Base-by-base conservation (phyloP, 1,140 invertebrate genomes). In the Drosophila repleta region DNA sequence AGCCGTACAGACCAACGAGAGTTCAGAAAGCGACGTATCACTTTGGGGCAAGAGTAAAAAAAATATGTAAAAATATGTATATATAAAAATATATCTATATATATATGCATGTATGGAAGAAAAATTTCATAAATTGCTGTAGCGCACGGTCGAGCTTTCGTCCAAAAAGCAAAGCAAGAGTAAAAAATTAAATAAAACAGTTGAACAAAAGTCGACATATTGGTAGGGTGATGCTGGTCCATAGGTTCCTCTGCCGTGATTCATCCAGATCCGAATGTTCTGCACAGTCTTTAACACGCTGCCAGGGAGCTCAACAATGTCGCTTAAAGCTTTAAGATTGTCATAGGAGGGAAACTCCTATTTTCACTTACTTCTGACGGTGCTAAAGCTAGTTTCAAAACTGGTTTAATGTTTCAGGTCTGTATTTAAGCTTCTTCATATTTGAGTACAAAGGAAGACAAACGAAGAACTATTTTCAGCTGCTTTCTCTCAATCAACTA, bases 11-110 rank as follows among this genome's bases (percentile, higher is more conserved):
- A 49, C 24, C 35, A 37, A 39, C 29, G 43, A 76, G 77, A 74
- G 77, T 74, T 74, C 70, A 74, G 64, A 70, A 65, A 78, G 57
- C 64, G 62, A 76, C 70, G 79, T 76, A 87, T 83, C 83, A 88
- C 68, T 87, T 87, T 79, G 74, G 45, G 10, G 37, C 75, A 63
- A 65, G 48, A 80, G 60, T 74, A 48, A 67, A 69, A 71, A 52
- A 73, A 52, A 66, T 63, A 66, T 71, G 5, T 52, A 52, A 41
- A 26, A 17, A 17, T 51, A 18, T 53, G 29, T 29, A 48, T 26
- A 41, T 45, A 53, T 29, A n/a, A n/a, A n/a, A n/a, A 60, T 43
- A 37, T 56, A 13, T 4, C 20, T 68, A 37, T 41, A 45, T 29
- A 53, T 51, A 48, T 65, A 41, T 63, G 66, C 65, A 53, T 81